Evolutionary conservation across 2,888 invertebrate genomes (phyloP).

Genomic region (Lochmaea capreae): DNA sequence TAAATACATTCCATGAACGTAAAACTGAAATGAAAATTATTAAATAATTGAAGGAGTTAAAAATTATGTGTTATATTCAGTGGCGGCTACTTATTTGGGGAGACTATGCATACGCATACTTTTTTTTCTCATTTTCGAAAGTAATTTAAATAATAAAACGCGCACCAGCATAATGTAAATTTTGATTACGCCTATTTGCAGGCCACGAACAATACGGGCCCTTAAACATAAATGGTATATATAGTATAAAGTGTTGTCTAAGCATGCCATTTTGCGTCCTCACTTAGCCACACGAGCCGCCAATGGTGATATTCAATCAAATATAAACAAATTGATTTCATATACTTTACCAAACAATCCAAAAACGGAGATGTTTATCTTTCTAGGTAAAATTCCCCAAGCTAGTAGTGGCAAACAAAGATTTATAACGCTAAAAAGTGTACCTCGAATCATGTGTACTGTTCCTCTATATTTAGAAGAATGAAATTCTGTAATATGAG

Average conservation of each 20-base stretch:
- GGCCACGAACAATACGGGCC: too few relatives aligned
- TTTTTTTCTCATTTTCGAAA: too few relatives aligned
- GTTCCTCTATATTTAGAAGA: slow-evolving; percentile 72
- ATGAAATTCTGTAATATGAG: slow-evolving; percentile 81
- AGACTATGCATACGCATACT: too few relatives aligned
- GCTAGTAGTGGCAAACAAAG: slow-evolving; percentile 77
- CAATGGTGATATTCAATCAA: not conserved
- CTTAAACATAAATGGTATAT: too few relatives aligned
- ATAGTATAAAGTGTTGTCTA: too few relatives aligned
- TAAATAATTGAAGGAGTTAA: not conserved
- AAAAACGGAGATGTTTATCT: slow-evolving; percentile 49
- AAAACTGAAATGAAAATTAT: slow-evolving; percentile 62
- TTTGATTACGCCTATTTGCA: too few relatives aligned
- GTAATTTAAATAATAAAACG: too few relatives aligned
- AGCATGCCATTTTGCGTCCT: too few relatives aligned
- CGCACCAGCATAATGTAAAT: too few relatives aligned
- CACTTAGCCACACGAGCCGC: too few relatives aligned
- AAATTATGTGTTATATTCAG: too few relatives aligned
- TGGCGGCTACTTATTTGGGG: too few relatives aligned
- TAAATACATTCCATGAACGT: slow-evolving; percentile 73
- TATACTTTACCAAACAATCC: slow-evolving; percentile 38
- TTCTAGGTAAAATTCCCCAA: slow-evolving; percentile 76
- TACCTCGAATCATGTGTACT: slow-evolving; percentile 73
- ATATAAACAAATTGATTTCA: slow-evolving; percentile 1
- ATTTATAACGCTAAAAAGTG: slow-evolving; percentile 73